Evolutionary conservation across 2,888 invertebrate genomes (phyloP), one percentile per base, ranked within the genome.

Genomic region (Carpatolechia fugitivella): DNA sequence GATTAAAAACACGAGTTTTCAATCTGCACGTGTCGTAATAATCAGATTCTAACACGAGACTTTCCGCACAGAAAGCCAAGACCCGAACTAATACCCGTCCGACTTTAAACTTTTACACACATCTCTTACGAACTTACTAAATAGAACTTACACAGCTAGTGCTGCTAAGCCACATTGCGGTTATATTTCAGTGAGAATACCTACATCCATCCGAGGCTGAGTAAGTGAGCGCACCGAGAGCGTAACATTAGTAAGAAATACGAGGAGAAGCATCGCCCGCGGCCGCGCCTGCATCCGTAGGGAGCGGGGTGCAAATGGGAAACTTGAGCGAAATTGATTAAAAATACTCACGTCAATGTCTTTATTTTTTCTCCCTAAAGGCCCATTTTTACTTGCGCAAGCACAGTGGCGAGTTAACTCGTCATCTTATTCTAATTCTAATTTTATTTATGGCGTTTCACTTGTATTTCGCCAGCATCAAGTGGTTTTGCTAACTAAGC

Each of bases 161-260:
- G 1, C 47, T 13, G 18, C 49, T 35, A 20, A 49, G 49, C 49
- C 35, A 49, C 49, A 33, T 18, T 35, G 38, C 50, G 38, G 50
- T 50, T 14, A 52, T 52, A 52, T 41, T 41, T 52, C 52, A 52
- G 41, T 35, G 40, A 40, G 20, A 52, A 52, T 41, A 41, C 52
- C 41, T 35, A 31, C 52, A 52, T 52, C 20, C 31, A 52, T 52
- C 18, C 41, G 33, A 20, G 48, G 29, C 41, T 29, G 18, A 41
- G 41, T 33, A 52, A 53, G 49, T 54, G 31, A 50, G 50, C 41
- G 50, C 50, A 53, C 31, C 49, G 29, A 53, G 51, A 56, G 47
- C 38, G 56, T 46, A 54, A 54, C 56, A 56, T 54, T 54, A 56
- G 54, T 38, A 54, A 54, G 53, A 56, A 56, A 54, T 56, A 56